Conservation (phyloP, 2,888 invertebrate genomes). For the Trichopria drosophilae region DNA sequence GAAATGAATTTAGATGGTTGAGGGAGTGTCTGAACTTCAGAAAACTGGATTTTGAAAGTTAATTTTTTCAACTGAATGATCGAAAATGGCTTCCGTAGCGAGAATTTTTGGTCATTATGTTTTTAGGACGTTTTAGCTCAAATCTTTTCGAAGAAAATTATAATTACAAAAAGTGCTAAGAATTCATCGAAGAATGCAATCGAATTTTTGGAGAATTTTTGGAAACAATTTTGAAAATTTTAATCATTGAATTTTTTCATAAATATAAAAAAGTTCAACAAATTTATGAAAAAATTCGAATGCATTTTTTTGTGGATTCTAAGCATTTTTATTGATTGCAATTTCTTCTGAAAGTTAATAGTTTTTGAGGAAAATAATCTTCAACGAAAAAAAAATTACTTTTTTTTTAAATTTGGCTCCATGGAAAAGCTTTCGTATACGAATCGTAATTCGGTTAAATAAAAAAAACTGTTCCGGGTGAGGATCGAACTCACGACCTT, state of each 20-base stretch:
- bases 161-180: slow-evolving; percentile 7
- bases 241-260: background rate
- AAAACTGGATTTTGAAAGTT: background rate
- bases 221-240: slow-evolving; percentile 3
- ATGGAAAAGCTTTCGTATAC: background rate
- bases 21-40: background rate
- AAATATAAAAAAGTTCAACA: background rate
- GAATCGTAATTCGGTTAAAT: too few species aligned
- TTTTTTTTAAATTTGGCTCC: background rate
- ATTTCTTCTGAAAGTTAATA: too few species aligned
- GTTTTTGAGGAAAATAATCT: too few species aligned
- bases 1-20: too few species aligned
- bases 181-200: slow-evolving; percentile 8
- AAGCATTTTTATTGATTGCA: too few species aligned
- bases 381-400: too few species aligned
- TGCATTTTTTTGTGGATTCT: too few species aligned
- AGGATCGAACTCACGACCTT: slow-evolving; percentile 96
- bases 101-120: background rate
- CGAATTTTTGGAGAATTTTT: too few species aligned
- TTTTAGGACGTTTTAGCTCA: background rate
- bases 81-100: background rate
- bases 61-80: background rate
- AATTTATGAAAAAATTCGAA: background rate
- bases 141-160: too few species aligned
- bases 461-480: slow-evolving; percentile 74